Evolutionary conservation across 2,113 vertebrate species (phyloP).

Genomic region (Laterallus jamaicensis): DNA sequence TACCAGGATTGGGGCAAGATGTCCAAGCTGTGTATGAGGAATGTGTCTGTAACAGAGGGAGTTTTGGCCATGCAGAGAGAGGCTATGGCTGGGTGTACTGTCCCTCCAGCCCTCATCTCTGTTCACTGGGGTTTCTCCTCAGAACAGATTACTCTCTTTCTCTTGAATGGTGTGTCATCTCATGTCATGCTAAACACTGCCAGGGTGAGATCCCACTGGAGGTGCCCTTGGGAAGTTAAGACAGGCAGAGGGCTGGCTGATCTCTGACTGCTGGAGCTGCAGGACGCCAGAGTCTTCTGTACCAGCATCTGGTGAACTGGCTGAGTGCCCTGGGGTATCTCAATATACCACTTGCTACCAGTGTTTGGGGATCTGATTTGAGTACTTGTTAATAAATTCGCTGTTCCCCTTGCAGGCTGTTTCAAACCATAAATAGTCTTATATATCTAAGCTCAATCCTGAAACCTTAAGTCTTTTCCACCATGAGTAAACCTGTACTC

Average conservation of each 20-base stretch:
- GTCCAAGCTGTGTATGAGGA: background rate
- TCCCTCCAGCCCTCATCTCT: background rate
- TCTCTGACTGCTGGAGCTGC: background rate
- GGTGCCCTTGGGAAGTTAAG: background rate
- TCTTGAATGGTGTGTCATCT: background rate
- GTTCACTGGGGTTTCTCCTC: background rate
- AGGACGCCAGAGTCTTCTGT: background rate
- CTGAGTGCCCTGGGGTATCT: background rate
- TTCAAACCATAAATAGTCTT: background rate
- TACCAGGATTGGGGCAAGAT: background rate
- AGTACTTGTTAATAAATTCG: background rate
- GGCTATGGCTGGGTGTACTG: background rate
- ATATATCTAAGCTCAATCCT: background rate
- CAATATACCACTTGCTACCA: background rate
- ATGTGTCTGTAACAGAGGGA: background rate
- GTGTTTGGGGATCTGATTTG: background rate
- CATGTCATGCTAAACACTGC: background rate
- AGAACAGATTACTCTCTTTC: background rate
- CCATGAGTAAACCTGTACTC: background rate
- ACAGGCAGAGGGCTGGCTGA: background rate
- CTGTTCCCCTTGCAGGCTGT: background rate
- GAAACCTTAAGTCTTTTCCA: background rate
- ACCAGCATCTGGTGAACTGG: background rate
- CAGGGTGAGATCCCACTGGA: background rate
- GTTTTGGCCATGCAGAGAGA: background rate